phyloP scores from a whole-genome alignment of 2,797 vertebrate species.

The Poeciliopsis presidionis region DNA sequence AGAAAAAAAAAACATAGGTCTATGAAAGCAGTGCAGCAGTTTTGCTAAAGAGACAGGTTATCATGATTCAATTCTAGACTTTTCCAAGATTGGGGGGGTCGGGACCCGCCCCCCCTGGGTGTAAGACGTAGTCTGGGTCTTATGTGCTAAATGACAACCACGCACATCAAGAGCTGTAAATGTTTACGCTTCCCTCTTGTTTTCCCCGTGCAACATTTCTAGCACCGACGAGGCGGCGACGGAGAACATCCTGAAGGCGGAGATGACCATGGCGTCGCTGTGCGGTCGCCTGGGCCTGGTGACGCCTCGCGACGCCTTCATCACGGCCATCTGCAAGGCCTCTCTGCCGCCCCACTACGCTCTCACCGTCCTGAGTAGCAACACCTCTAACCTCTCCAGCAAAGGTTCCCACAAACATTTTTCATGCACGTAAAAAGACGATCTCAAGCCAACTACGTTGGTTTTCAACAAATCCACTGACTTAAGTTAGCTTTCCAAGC shows the following conservation, averaged over 20 bases:
- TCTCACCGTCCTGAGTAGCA: slow-evolving; percentile 92
- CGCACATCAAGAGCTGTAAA: background rate
- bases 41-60: too few relatives aligned
- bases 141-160: background rate
- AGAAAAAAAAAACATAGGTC: too few relatives aligned
- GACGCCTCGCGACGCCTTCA: slow-evolving; percentile 97
- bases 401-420: slow-evolving; percentile 80
- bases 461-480: slow-evolving; percentile 56
- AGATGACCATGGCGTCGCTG: slow-evolving; percentile 94
- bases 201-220: slow-evolving; percentile 15
- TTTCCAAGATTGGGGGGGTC: too few relatives aligned
- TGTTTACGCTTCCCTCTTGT: background rate
- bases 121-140: background rate
- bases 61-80: too few relatives aligned
- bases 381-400: slow-evolving; percentile 84
- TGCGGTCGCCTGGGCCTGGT: slow-evolving; percentile 94
- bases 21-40: too few relatives aligned
- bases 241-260: slow-evolving; percentile 98
- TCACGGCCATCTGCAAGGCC: slow-evolving; percentile 98
- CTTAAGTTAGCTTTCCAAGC: slow-evolving; percentile 43
- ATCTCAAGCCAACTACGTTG: slow-evolving; percentile 53
- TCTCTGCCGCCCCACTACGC: slow-evolving; percentile 97
- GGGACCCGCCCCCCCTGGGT: too few relatives aligned
- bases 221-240: slow-evolving; percentile 98
- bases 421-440: slow-evolving; percentile 11